Evolutionary conservation across 1,140 invertebrate genomes (phyloP), one percentile per base, ranked within the genome.

Genomic region (Bemisia tabaci): DNA sequence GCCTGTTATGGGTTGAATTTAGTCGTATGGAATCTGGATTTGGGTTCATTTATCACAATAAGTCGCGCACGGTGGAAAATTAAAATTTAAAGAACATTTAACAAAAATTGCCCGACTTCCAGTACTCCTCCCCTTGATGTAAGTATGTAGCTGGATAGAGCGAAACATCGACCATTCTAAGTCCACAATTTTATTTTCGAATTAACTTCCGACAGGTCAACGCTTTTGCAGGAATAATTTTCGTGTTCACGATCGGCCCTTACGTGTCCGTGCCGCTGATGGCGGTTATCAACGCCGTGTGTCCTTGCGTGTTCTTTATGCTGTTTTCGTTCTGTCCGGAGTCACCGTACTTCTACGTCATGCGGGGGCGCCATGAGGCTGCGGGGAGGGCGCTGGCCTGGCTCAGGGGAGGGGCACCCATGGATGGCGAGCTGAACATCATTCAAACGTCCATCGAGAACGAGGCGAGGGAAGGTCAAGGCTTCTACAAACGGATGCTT

Each of bases 171-270:
- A n/a, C n/a, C n/a, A n/a, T n/a, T n/a, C n/a, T n/a, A n/a, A n/a
- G n/a, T n/a, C n/a, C n/a, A n/a, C n/a, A n/a, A n/a, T n/a, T n/a
- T n/a, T n/a, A n/a, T n/a, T n/a, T n/a, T n/a, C n/a, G n/a, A n/a
- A n/a, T n/a, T n/a, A n/a, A n/a, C n/a, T n/a, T n/a, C n/a, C n/a
- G n/a, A n/a, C 92, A 94, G 73, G 78, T 95, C 1, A 87, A 89
- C 70, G 82, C 94, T 1, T 89, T 88, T 0, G 73, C 89, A 12
- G 93, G 92, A 9, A 94, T 94, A 63, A 77, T 94, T 0, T 79
- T 87, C 58, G 85, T 86, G 0, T 94, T 90, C 75, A 74, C 86
- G 0, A 71, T 92, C 9, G 92, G 92, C 1, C 78, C 84, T 0
- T 11, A 66, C 24, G 65, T 72, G 17, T 65, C 68, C 17, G 73